These are phyloP conservation scores for Mythimna impura DNA, from an alignment of 2,888 invertebrate genomes.

Conservation along the genomic window DNA sequence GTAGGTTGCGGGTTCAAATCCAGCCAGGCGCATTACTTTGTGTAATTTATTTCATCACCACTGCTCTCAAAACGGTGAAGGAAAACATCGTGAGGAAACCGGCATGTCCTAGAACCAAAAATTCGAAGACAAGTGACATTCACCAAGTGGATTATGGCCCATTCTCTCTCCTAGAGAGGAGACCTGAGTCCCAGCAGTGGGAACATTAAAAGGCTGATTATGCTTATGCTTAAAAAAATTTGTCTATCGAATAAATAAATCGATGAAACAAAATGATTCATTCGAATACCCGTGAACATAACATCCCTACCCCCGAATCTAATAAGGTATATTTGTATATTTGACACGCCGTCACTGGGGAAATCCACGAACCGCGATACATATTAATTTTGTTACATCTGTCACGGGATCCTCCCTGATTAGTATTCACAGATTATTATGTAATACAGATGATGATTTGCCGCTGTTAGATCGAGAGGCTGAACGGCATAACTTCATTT, in stretches of 20 bases:
- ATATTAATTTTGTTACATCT: slow-evolving; percentile 70
- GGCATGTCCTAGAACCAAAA: no score
- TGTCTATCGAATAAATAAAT: neutral
- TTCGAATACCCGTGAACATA: slow-evolving; percentile 20
- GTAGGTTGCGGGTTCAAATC: no score
- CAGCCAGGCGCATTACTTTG: no score
- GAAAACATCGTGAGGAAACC: no score
- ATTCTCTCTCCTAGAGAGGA: no score
- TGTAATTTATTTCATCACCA: no score
- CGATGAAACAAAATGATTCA: slow-evolving; percentile 15
- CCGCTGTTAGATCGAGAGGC: slow-evolving; percentile 24
- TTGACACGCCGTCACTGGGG: slow-evolving; percentile 68
- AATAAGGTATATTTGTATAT: slow-evolving; percentile 70
- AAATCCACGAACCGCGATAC: slow-evolving; percentile 68
- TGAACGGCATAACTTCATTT: slow-evolving; percentile 42
- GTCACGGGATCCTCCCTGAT: slow-evolving; percentile 56
- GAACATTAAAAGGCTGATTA: no score
- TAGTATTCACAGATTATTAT: slow-evolving; percentile 68
- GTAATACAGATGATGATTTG: slow-evolving; percentile 54
- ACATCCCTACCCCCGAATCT: slow-evolving; percentile 50
- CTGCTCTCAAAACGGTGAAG: no score
- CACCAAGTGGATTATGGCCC: no score
- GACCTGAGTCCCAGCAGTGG: no score
- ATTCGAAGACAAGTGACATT: no score
- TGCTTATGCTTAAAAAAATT: no score